Conservation (phyloP, 2,113 vertebrate genomes). For the Fulmarus glacialis region DNA sequence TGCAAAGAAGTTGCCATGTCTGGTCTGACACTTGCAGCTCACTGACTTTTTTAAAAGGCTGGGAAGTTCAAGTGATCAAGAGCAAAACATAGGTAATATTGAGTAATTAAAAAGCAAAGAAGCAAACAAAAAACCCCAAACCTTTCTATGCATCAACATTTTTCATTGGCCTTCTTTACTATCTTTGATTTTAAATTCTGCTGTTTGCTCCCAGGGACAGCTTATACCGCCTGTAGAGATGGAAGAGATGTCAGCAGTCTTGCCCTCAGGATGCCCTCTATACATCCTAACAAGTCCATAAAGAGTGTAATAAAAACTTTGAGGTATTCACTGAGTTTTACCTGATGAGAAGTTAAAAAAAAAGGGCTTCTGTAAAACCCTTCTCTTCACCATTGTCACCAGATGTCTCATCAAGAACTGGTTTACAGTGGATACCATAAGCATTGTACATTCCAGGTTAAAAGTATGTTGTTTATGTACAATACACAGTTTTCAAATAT, state of each 20-base stretch:
- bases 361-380: neutral
- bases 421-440: neutral
- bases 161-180: neutral
- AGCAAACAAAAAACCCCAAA: fast-evolving
- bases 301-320: neutral
- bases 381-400: neutral
- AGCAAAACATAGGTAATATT: neutral
- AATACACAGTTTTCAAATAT: neutral
- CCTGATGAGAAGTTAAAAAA: neutral
- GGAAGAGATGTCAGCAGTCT: neutral
- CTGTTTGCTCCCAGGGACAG: neutral
- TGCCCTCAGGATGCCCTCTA: neutral
- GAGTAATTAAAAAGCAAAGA: neutral
- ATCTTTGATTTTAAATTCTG: neutral
- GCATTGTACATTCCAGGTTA: neutral
- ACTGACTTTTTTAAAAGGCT: neutral
- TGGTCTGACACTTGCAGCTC: neutral
- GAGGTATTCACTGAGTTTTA: neutral
- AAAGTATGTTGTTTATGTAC: neutral
- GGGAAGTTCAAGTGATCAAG: neutral
- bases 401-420: neutral
- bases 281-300: neutral
- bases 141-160: neutral
- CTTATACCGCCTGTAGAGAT: neutral
- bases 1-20: neutral